Evolutionary conservation across 1,140 invertebrate species (phyloP).

Genomic region (Aphidius gifuensis): DNA sequence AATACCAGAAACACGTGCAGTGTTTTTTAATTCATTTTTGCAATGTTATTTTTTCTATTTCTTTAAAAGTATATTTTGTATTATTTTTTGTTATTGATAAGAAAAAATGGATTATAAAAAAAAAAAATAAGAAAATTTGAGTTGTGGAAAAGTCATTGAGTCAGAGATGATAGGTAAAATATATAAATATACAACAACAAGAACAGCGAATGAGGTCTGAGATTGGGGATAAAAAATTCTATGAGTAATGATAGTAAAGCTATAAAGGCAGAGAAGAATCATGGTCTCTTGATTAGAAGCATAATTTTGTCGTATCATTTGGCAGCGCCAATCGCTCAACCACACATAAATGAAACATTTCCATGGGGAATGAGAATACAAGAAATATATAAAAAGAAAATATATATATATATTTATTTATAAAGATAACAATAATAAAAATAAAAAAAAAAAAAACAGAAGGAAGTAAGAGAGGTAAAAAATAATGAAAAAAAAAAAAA

Average conservation of each 20-base stretch:
- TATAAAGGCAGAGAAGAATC: not conserved
- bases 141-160: no score
- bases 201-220: not conserved
- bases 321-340: not conserved
- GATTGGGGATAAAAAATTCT: conserved; percentile 37
- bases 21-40: conserved; percentile 5
- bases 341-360: conserved; percentile 23
- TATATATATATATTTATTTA: no score
- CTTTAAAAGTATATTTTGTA: not conserved
- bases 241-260: conserved; percentile 37
- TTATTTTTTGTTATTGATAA: not conserved
- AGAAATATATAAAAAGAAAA: no score
- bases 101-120: not conserved
- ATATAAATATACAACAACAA: no score
- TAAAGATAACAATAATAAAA: no score
- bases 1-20: conserved; percentile 29
- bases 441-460: no score
- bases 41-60: not conserved
- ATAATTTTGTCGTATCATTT: conserved; percentile 24
- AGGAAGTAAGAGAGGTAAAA: no score
- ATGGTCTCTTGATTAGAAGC: conserved; percentile 20
- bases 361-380: conserved; percentile 9
- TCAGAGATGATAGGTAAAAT: no score
- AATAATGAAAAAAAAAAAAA: no score
- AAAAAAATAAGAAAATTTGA: conserved; percentile 8